A percentile compares a stretch with the other conserved stretches of the same genome.
phyloP scores from a whole-genome alignment of 1,140 invertebrate genomes.

The Cotesia glomerata region DNA sequence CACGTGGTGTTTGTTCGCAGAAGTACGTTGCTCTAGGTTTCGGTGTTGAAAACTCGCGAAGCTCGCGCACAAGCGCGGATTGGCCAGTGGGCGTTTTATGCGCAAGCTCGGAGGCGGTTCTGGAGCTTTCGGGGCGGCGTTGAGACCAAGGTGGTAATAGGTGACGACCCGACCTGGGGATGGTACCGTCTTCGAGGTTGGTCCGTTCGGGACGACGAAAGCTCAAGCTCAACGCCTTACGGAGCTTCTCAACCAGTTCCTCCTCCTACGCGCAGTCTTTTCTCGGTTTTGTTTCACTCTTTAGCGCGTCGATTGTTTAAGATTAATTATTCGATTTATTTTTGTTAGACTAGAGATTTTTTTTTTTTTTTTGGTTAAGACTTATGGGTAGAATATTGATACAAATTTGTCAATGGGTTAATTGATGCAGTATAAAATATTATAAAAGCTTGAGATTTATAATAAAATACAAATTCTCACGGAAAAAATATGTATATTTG shows the following conservation, averaged over 20 bases:
- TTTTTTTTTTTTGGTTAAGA: not conserved
- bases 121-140: conserved; percentile 50
- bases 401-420: too few species aligned
- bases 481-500: too few species aligned
- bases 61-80: conserved; percentile 40
- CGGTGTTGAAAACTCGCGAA: conserved; percentile 31
- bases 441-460: too few species aligned
- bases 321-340: not conserved
- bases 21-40: conserved; percentile 45
- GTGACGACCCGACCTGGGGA: conserved; percentile 41
- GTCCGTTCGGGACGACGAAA: conserved; percentile 34
- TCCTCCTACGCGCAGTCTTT: conserved; percentile 29
- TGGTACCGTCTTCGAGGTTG: conserved; percentile 55
- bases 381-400: too few species aligned
- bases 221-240: conserved; percentile 20
- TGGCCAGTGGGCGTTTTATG: conserved; percentile 59
- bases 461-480: too few species aligned
- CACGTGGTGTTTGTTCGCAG: conserved; percentile 61
- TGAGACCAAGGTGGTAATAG: conserved; percentile 55
- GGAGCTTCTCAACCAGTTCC: conserved; percentile 32
- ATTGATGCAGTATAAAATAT: too few species aligned
- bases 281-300: conserved; percentile 22
- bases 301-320: not conserved
- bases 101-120: conserved; percentile 59
- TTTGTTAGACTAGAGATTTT: not conserved